Evolutionary conservation across 2,888 invertebrate genomes (phyloP).

Genomic region (Patella ulyssiponensis): DNA sequence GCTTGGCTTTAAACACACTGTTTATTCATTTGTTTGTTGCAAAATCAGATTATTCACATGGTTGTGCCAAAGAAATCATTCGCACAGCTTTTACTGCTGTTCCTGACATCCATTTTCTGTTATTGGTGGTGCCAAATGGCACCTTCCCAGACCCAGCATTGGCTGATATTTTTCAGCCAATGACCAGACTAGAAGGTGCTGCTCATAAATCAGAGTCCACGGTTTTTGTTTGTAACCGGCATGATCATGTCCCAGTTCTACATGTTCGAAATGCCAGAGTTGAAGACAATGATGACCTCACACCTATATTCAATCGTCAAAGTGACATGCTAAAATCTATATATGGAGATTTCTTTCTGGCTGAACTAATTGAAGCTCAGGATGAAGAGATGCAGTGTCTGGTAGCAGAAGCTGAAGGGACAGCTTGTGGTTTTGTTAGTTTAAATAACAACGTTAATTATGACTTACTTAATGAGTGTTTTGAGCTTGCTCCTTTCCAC

Average conservation of each 20-base stretch:
- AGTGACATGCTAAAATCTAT: constrained; percentile 68
- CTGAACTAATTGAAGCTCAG: constrained; percentile 72
- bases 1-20: constrained; percentile 66
- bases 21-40: constrained; percentile 71
- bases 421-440: constrained; percentile 72
- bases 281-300: constrained; percentile 72
- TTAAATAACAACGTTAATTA: constrained; percentile 69
- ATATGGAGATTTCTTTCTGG: constrained; percentile 72
- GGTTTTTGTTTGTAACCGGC: constrained; percentile 66
- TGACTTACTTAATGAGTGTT: constrained; percentile 69
- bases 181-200: constrained; percentile 35
- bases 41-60: constrained; percentile 65
- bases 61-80: constrained; percentile 69
- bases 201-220: constrained; percentile 31
- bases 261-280: constrained; percentile 71
- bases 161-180: constrained; percentile 60
- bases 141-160: constrained; percentile 62
- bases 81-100: constrained; percentile 70
- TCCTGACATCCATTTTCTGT: constrained; percentile 69
- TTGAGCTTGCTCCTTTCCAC: constrained; percentile 70
- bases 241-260: constrained; percentile 69
- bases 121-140: constrained; percentile 64
- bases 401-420: constrained; percentile 71
- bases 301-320: constrained; percentile 72
- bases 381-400: constrained; percentile 72